Evolutionary conservation across 2,888 invertebrate genomes (phyloP).

Genomic region (Chaetogeoica ovagalla): DNA sequence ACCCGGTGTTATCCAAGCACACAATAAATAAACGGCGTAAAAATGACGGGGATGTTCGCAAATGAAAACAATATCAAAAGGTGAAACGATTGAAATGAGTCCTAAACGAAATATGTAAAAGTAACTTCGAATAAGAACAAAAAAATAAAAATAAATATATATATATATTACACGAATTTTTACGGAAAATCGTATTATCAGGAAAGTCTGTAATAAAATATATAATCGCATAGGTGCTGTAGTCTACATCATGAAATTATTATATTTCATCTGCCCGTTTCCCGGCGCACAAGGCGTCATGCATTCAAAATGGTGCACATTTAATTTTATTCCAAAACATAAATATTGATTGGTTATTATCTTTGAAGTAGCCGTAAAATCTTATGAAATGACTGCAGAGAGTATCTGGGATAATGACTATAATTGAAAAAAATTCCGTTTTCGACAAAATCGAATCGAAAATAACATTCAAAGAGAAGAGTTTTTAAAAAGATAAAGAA

Average conservation of each 20-base stretch:
- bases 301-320: not conserved
- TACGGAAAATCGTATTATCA: not conserved
- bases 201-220: not conserved
- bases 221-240: not conserved
- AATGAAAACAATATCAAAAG: too few relatives aligned
- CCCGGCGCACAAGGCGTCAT: not conserved
- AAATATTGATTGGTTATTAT: not conserved
- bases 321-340: slow-evolving; percentile 7
- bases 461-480: not conserved
- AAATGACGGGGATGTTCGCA: too few relatives aligned
- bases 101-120: too few relatives aligned
- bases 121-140: too few relatives aligned
- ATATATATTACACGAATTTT: too few relatives aligned
- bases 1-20: too few relatives aligned
- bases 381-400: not conserved
- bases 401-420: not conserved
- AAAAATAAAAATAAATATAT: too few relatives aligned
- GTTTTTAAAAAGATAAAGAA: not conserved
- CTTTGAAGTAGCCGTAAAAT: not conserved
- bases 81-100: too few relatives aligned
- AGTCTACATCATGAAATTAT: not conserved
- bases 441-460: not conserved
- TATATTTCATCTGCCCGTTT: slow-evolving; percentile 8
- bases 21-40: too few relatives aligned
- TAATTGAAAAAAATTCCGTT: not conserved